A percentile compares a stretch with the other conserved stretches of the same genome.
These are phyloP conservation scores for Bergia puertoricense DNA, from an alignment of 92 coral and sea anemone species.

Conservation along the genomic window DNA sequence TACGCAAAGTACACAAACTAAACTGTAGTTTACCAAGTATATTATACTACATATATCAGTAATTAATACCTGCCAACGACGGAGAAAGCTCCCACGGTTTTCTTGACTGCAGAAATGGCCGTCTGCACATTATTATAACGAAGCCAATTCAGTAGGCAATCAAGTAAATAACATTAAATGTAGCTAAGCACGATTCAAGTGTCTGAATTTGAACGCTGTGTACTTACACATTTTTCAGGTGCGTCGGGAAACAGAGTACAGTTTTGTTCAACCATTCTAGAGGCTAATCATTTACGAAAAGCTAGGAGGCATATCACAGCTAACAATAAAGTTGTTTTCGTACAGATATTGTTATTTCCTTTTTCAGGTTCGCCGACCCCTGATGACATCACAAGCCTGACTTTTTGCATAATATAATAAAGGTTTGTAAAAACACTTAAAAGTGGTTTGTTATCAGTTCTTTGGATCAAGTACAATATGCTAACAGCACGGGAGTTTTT, in stretches of 20 bases:
- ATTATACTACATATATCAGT: neutral
- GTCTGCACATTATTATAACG: conserved; percentile 6
- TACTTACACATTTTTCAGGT: conserved; percentile 38
- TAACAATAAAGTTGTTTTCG: no score
- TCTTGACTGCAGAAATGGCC: conserved; percentile 22
- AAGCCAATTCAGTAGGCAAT: neutral
- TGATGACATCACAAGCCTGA: no score
- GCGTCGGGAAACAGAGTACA: conserved; percentile 23
- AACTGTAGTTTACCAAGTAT: neutral
- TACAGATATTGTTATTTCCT: no score
- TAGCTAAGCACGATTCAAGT: neutral
- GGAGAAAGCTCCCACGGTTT: conserved; percentile 26
- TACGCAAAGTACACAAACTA: neutral
- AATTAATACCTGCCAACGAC: conserved; percentile 24
- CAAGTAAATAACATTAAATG: neutral
- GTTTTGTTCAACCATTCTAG: conserved; percentile 10
- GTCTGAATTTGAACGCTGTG: neutral
- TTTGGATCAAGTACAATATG: no score
- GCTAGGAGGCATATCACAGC: no score
- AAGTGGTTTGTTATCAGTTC: no score
- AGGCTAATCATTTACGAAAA: neutral
- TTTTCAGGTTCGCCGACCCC: no score
- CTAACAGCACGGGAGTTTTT: no score
- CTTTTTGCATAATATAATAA: no score
- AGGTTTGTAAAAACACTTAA: no score